Conservation (phyloP, 2,113 vertebrate species). For the Poeciliopsis retropinna region DNA sequence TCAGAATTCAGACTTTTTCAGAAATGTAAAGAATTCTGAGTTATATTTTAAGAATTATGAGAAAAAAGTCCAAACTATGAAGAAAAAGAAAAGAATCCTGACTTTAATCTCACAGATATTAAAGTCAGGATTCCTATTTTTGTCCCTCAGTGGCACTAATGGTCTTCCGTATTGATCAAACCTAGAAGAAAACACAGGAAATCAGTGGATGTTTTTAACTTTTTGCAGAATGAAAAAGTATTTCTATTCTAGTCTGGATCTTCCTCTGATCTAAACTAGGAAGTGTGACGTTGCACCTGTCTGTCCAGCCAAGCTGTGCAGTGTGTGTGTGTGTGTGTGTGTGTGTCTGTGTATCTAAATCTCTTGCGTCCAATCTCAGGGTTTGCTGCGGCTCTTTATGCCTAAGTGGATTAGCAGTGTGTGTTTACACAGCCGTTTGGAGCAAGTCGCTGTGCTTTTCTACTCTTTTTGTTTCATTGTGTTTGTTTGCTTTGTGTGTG, state of each 20-base stretch:
- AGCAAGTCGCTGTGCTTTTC: conserved; percentile 2
- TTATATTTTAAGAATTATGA: too few species aligned
- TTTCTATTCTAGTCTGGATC: not conserved
- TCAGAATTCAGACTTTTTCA: too few species aligned
- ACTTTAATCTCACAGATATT: too few species aligned
- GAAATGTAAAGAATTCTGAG: too few species aligned
- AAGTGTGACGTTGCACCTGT: not conserved
- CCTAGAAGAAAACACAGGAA: too few species aligned
- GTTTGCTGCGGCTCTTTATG: conserved; percentile 33
- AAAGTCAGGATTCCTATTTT: too few species aligned
- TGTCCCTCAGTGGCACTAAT: too few species aligned
- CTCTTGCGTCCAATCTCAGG: conserved; percentile 40
- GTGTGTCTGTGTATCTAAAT: conserved; percentile 19
- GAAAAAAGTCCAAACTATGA: too few species aligned
- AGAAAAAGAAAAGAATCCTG: too few species aligned
- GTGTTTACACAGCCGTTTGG: conserved; percentile 56
- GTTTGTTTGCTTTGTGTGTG: too few species aligned
- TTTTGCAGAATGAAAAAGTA: not conserved
- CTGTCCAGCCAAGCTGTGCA: not conserved
- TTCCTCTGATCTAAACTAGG: conserved; percentile 58
- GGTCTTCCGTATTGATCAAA: too few species aligned
- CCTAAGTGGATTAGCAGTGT: conserved; percentile 60
- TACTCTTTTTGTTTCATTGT: not conserved
- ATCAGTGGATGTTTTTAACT: not conserved
- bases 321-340: not conserved